Evolutionary conservation across 35 echinoderm and acorn worm genomes (phyloP).

Genomic region (Diadema setosum): DNA sequence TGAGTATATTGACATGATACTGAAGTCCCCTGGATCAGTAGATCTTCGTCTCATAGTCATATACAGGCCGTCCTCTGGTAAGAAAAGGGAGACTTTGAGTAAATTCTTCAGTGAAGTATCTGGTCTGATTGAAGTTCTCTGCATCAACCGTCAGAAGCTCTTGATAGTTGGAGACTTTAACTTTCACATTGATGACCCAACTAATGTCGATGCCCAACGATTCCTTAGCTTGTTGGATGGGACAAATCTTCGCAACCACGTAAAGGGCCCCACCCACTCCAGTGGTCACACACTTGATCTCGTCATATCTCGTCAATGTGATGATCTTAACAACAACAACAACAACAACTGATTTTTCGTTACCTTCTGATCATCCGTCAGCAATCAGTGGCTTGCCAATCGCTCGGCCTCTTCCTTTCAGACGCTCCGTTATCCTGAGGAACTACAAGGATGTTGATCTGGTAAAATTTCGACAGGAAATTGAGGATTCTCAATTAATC

Average conservation of each 20-base stretch:
- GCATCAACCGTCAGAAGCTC: not conserved
- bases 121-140: constrained; percentile 1
- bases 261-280: constrained; percentile 40
- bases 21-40: no score
- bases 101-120: constrained; percentile 49
- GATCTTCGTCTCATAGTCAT: constrained; percentile 21
- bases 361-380: not conserved
- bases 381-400: not conserved
- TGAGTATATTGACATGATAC: constrained; percentile 6
- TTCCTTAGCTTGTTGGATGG: not conserved
- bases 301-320: not conserved
- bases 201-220: not conserved
- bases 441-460: not conserved
- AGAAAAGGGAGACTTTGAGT: not conserved
- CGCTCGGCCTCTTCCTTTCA: not conserved
- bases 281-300: constrained; percentile 35
- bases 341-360: no score
- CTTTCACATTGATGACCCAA: constrained; percentile 43
- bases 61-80: constrained; percentile 42
- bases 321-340: not conserved
- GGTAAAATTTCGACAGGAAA: not conserved
- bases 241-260: constrained; percentile 16
- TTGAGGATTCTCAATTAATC: not conserved
- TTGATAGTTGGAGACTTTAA: constrained; percentile 60
- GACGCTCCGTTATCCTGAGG: not conserved